These are phyloP conservation scores for Brienomyrus brachyistius DNA, from an alignment of 2,113 vertebrate genomes.

Conservation along the genomic window DNA sequence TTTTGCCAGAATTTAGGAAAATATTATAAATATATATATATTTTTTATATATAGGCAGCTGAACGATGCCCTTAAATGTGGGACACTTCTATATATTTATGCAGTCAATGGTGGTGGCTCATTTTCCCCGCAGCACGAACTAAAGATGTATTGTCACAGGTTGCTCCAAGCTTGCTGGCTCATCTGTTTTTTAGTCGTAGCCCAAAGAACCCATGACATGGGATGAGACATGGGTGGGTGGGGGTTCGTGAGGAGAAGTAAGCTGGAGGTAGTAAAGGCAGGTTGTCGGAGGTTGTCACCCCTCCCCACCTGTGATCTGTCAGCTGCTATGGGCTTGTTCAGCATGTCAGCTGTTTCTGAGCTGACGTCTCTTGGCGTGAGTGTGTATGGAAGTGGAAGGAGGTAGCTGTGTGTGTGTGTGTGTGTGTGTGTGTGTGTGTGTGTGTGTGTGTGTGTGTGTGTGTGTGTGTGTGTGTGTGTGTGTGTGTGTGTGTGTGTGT, in stretches of 20 bases:
- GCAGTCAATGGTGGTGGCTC: slow-evolving; percentile 22
- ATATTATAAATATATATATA: no score
- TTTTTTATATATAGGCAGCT: neutral
- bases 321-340: slow-evolving; percentile 68
- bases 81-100: slow-evolving; percentile 31
- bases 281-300: slow-evolving; percentile 53
- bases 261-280: slow-evolving; percentile 29
- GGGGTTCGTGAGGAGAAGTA: slow-evolving; percentile 29
- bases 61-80: no score
- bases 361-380: slow-evolving; percentile 28
- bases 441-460: neutral
- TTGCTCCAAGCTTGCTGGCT: neutral
- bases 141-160: slow-evolving; percentile 31
- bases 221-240: neutral
- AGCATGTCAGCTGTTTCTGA: slow-evolving; percentile 69
- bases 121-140: neutral
- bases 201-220: neutral
- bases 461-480: neutral
- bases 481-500: neutral
- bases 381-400: neutral
- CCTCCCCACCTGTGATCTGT: slow-evolving; percentile 66
- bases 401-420: neutral
- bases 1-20: neutral
- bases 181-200: neutral
- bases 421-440: neutral